These are phyloP conservation scores for Pangasius larnaudii DNA, from an alignment of 2,797 vertebrate species.

Conservation along the genomic window DNA sequence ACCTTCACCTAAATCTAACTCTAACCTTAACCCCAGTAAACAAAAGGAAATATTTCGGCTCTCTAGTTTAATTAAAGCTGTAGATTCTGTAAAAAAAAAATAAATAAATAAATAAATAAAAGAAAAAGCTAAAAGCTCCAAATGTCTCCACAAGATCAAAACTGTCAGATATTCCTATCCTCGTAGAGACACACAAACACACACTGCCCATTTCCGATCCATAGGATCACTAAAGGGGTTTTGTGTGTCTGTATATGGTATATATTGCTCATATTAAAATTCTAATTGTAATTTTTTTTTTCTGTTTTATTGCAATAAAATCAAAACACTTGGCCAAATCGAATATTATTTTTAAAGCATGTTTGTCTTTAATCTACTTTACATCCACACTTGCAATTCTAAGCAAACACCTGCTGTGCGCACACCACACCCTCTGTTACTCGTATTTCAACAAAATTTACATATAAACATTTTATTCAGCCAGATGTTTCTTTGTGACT, in stretches of 20 bases:
- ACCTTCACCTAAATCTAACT: not conserved
- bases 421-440: not conserved
- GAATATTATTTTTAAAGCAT: no score
- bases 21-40: not conserved
- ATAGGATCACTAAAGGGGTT: not conserved
- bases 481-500: not conserved
- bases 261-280: not conserved
- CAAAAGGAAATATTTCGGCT: not conserved
- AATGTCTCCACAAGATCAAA: not conserved
- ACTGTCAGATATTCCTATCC: not conserved
- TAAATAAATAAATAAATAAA: not conserved
- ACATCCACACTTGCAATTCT: not conserved
- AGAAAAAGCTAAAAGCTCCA: not conserved
- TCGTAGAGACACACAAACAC: not conserved
- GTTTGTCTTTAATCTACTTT: not conserved
- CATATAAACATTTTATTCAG: not conserved
- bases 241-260: not conserved
- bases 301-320: not conserved
- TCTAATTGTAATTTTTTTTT: not conserved
- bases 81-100: not conserved
- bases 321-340: not conserved
- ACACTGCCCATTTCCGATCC: not conserved
- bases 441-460: not conserved
- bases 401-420: not conserved
- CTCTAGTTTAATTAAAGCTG: not conserved